Evolutionary conservation across 2,888 invertebrate species (phyloP), one percentile per base, ranked within the genome.

Genomic region (Hirtodrosophila trivittata): DNA sequence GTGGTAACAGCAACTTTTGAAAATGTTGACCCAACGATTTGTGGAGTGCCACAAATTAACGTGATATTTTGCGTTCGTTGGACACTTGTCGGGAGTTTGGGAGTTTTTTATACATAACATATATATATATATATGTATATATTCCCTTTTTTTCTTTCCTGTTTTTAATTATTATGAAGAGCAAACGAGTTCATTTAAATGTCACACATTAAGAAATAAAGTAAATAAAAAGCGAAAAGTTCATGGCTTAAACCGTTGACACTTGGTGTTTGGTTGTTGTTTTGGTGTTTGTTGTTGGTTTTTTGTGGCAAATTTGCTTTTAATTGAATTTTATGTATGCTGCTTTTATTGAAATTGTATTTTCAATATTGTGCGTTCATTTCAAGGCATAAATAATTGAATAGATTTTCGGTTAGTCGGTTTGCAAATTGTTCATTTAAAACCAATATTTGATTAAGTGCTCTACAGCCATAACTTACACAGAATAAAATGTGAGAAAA

Each of bases 141-240:
- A 21, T 21, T 3, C 18, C 18, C 5, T 28, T 28, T 1, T 28
- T 28, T 28, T 28, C 5, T 28, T 6, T 25, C 6, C 25, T 25
- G 25, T 25, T 3, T 3, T 25, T 25, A n/a, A 21, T 21, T 3
- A 21, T 51, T 18, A 62, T 62, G 42, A 13, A 42, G 33, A 26
- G 55, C 69, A 35, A 45, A 41, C 55, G 49, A 60, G 81, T 83
- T 83, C 68, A 80, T 86, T 86, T 62, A 80, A 77, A 67, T 65
- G 45, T 50, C 75, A 64, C 45, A 58, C 39, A 32, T 26, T 13
- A 26, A 25, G 7, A 37, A 52, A 45, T 30, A 42, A 47, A 38
- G 47, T 38, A 54, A 65, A 47, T 30, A 37, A 54, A 13, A 10
- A 33, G 26, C 49, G 37, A 35, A 52, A 58, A 50, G 43, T 54